Percentiles rank a stretch among this genome's conserved stretches.
Evolutionary conservation across 2,888 invertebrate genomes (phyloP).

Genomic region (Oscheius onirici): DNA sequence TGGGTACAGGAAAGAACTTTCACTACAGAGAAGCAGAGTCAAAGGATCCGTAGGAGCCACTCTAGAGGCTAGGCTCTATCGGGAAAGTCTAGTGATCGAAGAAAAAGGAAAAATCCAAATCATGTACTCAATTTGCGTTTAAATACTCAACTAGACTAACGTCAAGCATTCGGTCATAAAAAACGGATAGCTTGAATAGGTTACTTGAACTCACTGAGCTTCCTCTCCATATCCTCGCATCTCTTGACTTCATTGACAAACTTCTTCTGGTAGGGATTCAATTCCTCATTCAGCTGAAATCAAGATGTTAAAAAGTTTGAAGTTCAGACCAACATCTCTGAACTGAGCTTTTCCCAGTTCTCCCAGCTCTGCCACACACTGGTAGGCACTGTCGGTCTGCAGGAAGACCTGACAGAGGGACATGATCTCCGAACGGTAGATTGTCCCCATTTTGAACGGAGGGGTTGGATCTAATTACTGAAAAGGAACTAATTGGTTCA

Average conservation of each 20-base stretch:
- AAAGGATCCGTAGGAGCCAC: too few species aligned
- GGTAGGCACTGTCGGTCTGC: slow-evolving; percentile 69
- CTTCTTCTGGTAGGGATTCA: slow-evolving; percentile 64
- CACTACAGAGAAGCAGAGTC: too few species aligned
- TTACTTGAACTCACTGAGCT: slow-evolving; percentile 53
- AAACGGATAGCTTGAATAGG: too few species aligned
- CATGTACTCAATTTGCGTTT: too few species aligned
- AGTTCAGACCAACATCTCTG: slow-evolving; percentile 52
- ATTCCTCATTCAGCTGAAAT: slow-evolving; percentile 62
- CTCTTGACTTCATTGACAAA: slow-evolving; percentile 64
- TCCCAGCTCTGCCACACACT: slow-evolving; percentile 66
- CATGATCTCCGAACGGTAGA: slow-evolving; percentile 68
- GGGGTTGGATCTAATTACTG: slow-evolving; percentile 21
- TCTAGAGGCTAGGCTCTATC: too few species aligned
- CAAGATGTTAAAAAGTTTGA: not conserved
- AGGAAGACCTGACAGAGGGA: slow-evolving; percentile 68
- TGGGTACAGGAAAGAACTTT: too few species aligned
- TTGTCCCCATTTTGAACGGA: slow-evolving; percentile 53
- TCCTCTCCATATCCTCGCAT: slow-evolving; percentile 69
- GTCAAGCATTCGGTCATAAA: not conserved
- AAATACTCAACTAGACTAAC: not conserved
- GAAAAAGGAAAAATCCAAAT: too few species aligned
- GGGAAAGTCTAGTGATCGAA: too few species aligned
- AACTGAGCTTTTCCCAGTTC: slow-evolving; percentile 67
- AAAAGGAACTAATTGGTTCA: not conserved